Evolutionary conservation across 1,140 invertebrate genomes (phyloP).

Genomic region (Steinernema feltiae): DNA sequence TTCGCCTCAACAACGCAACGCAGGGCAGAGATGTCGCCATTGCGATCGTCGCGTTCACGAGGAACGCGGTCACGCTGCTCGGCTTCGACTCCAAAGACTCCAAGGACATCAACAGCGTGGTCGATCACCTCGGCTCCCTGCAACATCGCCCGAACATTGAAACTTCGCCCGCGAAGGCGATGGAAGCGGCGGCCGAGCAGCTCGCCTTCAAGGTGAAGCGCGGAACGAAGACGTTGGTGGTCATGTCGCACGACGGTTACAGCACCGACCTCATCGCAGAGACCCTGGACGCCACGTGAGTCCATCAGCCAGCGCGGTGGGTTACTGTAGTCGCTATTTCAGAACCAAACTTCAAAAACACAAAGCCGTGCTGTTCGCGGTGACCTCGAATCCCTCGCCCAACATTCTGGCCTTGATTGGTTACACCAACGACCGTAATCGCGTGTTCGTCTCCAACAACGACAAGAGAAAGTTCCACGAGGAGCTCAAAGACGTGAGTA

Average conservation of each 20-base stretch:
- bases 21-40: constrained; percentile 19
- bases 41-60: constrained; percentile 25
- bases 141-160: constrained; percentile 25
- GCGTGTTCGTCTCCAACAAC: constrained; percentile 11
- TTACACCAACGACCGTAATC: constrained; percentile 20
- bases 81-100: constrained; percentile 14
- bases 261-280: constrained; percentile 31
- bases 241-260: constrained; percentile 31
- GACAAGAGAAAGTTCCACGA: constrained; percentile 18
- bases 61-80: constrained; percentile 20
- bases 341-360: constrained; percentile 21
- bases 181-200: constrained; percentile 28
- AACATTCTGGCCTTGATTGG: constrained; percentile 24
- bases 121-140: not conserved
- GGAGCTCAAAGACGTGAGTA: constrained; percentile 18
- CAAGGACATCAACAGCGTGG: not conserved
- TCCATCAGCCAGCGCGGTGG: not conserved
- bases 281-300: constrained; percentile 34
- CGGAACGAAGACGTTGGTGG: constrained; percentile 2
- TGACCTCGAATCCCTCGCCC: constrained; percentile 22
- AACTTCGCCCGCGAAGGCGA: constrained; percentile 31
- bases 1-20: constrained; percentile 21
- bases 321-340: not conserved
- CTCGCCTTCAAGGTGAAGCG: constrained; percentile 15
- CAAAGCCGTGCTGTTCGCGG: constrained; percentile 14